These are phyloP conservation scores for Sanderia malayensis DNA, from an alignment of 30 jellyfish, hydroid and myxozoan genomes.

Conservation along the genomic window DNA sequence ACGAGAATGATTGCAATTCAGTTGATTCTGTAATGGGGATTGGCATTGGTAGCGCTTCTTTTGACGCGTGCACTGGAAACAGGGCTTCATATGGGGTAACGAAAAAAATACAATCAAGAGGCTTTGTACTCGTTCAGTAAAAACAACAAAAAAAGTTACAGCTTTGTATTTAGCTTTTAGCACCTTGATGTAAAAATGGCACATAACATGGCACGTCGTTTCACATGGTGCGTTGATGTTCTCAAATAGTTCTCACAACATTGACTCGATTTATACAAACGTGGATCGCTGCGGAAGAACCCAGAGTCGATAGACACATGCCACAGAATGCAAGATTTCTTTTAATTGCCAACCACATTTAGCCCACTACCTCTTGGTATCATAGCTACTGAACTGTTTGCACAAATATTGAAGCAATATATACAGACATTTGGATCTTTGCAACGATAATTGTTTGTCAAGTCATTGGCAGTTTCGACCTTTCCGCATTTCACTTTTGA, in stretches of 20 bases:
- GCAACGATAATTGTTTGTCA: not conserved
- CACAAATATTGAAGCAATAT: not conserved
- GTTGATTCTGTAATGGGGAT: slow-evolving; percentile 13
- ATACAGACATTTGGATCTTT: not conserved
- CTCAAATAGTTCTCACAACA: not conserved
- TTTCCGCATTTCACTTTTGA: too few species aligned
- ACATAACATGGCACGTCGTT: too few species aligned
- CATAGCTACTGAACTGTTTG: not conserved
- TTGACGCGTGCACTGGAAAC: not conserved
- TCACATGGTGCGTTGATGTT: too few species aligned
- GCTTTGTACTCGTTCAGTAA: not conserved
- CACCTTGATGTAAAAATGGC: too few species aligned
- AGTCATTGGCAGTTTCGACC: not conserved
- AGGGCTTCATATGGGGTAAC: not conserved
- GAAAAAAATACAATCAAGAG: not conserved
- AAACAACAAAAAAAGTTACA: too few species aligned
- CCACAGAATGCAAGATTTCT: slow-evolving; percentile 29
- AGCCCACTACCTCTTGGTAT: slow-evolving; percentile 37
- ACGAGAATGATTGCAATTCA: slow-evolving; percentile 4
- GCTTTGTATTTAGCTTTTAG: too few species aligned
- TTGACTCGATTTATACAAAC: slow-evolving; percentile 19
- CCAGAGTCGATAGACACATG: slow-evolving; percentile 25
- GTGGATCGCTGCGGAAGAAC: slow-evolving; percentile 7
- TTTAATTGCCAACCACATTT: slow-evolving; percentile 9
- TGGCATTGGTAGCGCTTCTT: not conserved